phyloP scores from a whole-genome alignment of 2,797 vertebrate species.

The Ptychobarbus kaznakovi region DNA sequence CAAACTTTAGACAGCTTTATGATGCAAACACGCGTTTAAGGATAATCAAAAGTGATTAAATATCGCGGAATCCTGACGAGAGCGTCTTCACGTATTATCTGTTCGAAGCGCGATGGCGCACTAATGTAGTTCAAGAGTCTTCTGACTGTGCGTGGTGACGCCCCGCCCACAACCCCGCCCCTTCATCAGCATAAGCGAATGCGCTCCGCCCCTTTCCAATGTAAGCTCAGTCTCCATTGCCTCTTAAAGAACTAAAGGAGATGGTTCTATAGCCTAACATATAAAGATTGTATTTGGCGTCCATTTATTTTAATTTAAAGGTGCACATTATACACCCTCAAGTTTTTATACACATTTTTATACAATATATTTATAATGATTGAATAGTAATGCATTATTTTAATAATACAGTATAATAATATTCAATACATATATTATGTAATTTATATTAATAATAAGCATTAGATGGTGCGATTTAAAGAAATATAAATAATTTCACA shows the following conservation, averaged over 20 bases:
- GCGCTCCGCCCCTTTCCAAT: neutral
- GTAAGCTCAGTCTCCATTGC: conserved; percentile 65
- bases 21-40: neutral
- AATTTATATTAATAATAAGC: neutral
- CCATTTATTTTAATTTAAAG: neutral
- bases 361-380: neutral
- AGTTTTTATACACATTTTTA: neutral
- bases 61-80: neutral
- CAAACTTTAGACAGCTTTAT: neutral
- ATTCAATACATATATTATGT: neutral
- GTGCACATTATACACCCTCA: neutral
- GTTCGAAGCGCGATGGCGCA: conserved; percentile 36
- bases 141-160: neutral
- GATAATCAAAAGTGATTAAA: neutral
- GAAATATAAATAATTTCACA: neutral
- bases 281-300: neutral
- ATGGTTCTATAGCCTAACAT: conserved; percentile 31
- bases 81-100: neutral
- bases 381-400: neutral
- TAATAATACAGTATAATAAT: neutral
- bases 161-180: conserved; percentile 17
- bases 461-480: neutral
- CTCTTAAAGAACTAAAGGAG: conserved; percentile 72
- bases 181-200: neutral
- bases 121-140: conserved; percentile 24